These are phyloP conservation scores for Psilopsiagon aymara DNA, from an alignment of 2,113 vertebrate species.

Conservation along the genomic window DNA sequence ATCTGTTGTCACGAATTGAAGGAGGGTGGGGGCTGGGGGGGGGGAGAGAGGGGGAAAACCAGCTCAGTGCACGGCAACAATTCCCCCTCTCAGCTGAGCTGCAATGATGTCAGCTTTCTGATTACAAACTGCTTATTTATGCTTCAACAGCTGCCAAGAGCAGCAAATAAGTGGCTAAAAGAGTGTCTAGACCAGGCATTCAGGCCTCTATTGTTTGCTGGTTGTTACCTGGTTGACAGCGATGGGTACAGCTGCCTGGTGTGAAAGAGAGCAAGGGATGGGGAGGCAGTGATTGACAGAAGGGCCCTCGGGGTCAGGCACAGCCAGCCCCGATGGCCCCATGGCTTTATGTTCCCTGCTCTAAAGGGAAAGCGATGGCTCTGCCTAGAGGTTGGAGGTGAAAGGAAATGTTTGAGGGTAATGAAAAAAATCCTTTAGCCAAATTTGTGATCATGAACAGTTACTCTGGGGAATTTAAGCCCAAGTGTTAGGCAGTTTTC, in stretches of 20 bases:
- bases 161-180: conserved; percentile 91
- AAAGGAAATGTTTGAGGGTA: conserved; percentile 83
- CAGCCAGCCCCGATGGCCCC: conserved; percentile 79
- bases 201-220: conserved; percentile 86
- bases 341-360: conserved; percentile 78
- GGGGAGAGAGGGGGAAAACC: conserved; percentile 39
- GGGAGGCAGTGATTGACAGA: conserved; percentile 84
- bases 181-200: conserved; percentile 91
- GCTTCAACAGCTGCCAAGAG: conserved; percentile 91
- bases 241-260: conserved; percentile 87
- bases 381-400: conserved; percentile 84
- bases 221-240: conserved; percentile 91
- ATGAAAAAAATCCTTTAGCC: conserved; percentile 84
- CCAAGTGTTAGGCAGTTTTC: conserved; percentile 37
- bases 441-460: conserved; percentile 82
- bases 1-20: conserved; percentile 78
- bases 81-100: conserved; percentile 84
- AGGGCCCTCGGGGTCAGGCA: conserved; percentile 81
- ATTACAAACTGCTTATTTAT: conserved; percentile 92
- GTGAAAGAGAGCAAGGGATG: conserved; percentile 83
- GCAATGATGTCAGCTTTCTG: conserved; percentile 90
- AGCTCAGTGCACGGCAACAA: conserved; percentile 85
- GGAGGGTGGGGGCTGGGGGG: background rate
- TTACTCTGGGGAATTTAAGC: conserved; percentile 72
- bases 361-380: conserved; percentile 78